phyloP scores from a whole-genome alignment of 2,113 vertebrate genomes.

The Jacana jacana region DNA sequence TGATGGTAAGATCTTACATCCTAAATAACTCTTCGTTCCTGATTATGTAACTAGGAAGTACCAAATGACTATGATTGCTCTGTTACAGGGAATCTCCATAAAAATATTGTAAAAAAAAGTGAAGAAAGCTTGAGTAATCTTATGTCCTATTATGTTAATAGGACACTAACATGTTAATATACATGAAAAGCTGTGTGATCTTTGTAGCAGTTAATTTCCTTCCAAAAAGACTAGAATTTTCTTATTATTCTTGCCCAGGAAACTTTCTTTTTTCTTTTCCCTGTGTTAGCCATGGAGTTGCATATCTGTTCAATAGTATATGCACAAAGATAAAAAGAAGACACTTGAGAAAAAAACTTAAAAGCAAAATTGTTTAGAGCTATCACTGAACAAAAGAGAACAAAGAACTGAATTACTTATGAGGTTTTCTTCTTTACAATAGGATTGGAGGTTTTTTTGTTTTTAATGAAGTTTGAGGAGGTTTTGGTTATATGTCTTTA shows the following conservation, averaged over 20 bases:
- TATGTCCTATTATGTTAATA: background rate
- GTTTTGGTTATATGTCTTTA: background rate
- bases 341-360: background rate
- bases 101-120: background rate
- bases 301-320: background rate
- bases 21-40: background rate
- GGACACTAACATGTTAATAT: background rate
- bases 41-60: background rate
- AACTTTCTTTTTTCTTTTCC: background rate
- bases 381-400: background rate
- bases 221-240: background rate
- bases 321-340: background rate
- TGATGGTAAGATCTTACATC: background rate
- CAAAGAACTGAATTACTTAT: background rate
- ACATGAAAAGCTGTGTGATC: background rate
- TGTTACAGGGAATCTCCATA: background rate
- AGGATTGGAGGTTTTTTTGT: background rate
- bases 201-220: background rate
- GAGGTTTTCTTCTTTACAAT: background rate
- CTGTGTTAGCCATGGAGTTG: background rate
- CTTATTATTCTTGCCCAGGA: background rate
- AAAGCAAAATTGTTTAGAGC: background rate
- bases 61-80: background rate
- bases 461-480: background rate
- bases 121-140: background rate